A percentile compares a stretch with the other conserved stretches of the same genome.
Conservation (phyloP, 2,113 vertebrate species). For the Eidolon helvum region DNA sequence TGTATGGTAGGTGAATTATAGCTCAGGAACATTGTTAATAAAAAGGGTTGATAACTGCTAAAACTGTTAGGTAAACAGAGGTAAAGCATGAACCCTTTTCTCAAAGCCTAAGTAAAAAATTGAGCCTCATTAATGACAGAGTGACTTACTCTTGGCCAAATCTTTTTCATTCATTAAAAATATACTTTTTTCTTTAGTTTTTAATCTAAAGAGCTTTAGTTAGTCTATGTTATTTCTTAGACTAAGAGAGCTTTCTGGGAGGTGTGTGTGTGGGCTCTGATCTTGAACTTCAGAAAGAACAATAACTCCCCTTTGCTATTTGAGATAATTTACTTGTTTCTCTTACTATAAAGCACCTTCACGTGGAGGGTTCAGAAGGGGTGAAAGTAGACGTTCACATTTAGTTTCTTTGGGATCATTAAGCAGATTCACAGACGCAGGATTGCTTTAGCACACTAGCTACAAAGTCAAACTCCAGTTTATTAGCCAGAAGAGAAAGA, state of each 20-base stretch:
- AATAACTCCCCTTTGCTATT: neutral
- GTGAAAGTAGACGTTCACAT: neutral
- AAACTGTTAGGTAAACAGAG: neutral
- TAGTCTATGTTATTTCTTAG: neutral
- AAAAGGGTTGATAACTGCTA: neutral
- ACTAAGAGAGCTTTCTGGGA: neutral
- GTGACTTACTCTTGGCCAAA: neutral
- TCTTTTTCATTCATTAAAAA: neutral
- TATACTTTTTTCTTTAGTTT: neutral
- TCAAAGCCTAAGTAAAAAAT: neutral
- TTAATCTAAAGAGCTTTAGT: neutral
- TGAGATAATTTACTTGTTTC: neutral
- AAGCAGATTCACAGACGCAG: neutral
- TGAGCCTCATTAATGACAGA: neutral
- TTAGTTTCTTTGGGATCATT: neutral
- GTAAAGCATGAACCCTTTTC: neutral
- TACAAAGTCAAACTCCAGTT: neutral
- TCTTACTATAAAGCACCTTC: neutral
- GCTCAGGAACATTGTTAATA: neutral
- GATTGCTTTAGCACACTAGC: neutral
- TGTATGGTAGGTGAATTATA: neutral
- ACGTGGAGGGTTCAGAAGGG: too few relatives aligned
- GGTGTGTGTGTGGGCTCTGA: neutral
- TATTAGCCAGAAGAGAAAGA: neutral
- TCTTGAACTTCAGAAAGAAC: neutral